Evolutionary conservation across 2,797 vertebrate species (phyloP).

Genomic region (Sciaenops ocellatus): DNA sequence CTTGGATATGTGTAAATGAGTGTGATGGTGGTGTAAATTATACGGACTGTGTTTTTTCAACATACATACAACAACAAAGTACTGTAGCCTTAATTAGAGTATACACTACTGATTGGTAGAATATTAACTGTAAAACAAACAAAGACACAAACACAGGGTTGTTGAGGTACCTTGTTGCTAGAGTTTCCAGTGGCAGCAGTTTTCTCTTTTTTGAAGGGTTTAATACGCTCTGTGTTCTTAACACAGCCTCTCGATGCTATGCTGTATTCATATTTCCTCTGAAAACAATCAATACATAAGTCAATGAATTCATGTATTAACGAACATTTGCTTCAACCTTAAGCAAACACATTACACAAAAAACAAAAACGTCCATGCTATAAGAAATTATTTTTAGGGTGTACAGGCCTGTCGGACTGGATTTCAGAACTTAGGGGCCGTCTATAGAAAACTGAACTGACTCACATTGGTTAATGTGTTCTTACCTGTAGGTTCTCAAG

Average conservation of each 20-base stretch:
- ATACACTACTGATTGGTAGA: conserved; percentile 35
- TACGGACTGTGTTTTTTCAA: conserved; percentile 15
- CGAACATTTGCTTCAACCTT: background rate
- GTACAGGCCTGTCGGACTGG: background rate
- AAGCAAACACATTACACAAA: background rate
- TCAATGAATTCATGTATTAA: background rate
- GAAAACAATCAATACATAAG: conserved; percentile 4
- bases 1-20: conserved; percentile 39
- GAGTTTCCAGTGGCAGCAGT: conserved; percentile 69
- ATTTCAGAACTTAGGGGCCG: background rate
- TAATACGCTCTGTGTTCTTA: conserved; percentile 63
- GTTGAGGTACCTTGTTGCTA: conserved; percentile 80
- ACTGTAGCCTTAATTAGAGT: conserved; percentile 43
- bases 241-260: conserved; percentile 76
- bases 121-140: conserved; percentile 29
- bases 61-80: conserved; percentile 47
- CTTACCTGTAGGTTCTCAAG: conserved; percentile 93
- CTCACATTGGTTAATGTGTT: background rate
- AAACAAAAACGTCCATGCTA: background rate
- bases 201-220: conserved; percentile 84
- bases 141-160: background rate
- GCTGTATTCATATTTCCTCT: conserved; percentile 89
- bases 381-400: background rate
- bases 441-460: background rate
- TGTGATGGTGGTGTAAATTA: conserved; percentile 39